A percentile compares a stretch with the other conserved stretches of the same genome.
Conservation (phyloP, 2,797 vertebrate genomes). For the Phataginus tricuspis region DNA sequence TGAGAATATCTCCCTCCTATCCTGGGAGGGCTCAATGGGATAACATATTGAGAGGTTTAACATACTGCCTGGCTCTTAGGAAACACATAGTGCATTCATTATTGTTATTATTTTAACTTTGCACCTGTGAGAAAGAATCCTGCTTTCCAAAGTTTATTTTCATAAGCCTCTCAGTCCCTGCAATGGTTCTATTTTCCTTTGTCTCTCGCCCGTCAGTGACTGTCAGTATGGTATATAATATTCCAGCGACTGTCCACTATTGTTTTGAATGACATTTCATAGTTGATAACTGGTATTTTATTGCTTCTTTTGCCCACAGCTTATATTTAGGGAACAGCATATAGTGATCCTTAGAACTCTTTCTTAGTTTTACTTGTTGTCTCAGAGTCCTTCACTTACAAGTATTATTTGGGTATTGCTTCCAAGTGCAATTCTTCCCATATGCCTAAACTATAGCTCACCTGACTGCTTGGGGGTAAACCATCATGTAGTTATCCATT, state of each 20-base stretch:
- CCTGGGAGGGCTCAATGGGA: not conserved
- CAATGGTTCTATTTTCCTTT: not conserved
- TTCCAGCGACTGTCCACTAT: not conserved
- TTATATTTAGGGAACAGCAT: not conserved
- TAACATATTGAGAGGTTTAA: not conserved
- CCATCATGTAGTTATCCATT: not conserved
- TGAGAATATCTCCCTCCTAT: not conserved
- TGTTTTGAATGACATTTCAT: not conserved
- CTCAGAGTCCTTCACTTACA: not conserved
- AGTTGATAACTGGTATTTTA: not conserved
- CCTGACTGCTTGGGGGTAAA: not conserved
- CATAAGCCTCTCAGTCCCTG: not conserved
- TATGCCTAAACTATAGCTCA: not conserved
- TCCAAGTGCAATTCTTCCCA: not conserved
- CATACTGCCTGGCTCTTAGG: not conserved
- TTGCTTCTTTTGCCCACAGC: not conserved
- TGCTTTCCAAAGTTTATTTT: conserved; percentile 46
- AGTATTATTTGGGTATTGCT: not conserved
- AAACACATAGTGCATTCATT: not conserved
- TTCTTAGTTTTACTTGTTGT: not conserved
- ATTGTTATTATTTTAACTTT: conserved; percentile 49
- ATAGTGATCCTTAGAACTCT: not conserved
- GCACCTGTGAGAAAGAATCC: conserved; percentile 8
- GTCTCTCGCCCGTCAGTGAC: not conserved
- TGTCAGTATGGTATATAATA: not conserved